Percentiles rank a stretch among this genome's conserved stretches.
Evolutionary conservation across 2,113 vertebrate genomes (phyloP).

Genomic region (Sprattus sprattus): DNA sequence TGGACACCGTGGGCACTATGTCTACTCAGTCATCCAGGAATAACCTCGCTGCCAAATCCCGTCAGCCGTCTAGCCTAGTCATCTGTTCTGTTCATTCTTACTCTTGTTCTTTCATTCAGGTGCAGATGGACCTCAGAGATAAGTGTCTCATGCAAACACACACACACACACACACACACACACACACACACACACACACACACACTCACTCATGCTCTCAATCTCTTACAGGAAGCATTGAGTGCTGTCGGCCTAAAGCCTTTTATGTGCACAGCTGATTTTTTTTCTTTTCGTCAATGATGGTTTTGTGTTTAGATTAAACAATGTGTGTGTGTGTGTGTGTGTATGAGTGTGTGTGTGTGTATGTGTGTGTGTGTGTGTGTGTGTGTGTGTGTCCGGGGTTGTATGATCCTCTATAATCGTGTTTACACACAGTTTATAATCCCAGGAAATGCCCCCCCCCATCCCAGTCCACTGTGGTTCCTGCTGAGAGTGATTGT

Average conservation of each 20-base stretch:
- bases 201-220: not conserved
- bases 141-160: not conserved
- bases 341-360: not conserved
- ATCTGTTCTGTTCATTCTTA: not conserved
- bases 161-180: not conserved
- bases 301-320: constrained; percentile 49
- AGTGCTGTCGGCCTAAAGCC: constrained; percentile 1
- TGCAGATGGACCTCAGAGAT: not conserved
- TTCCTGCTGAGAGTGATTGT: constrained; percentile 34
- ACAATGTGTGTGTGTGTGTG: not conserved
- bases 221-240: not conserved
- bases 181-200: not conserved
- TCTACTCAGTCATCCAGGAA: not conserved
- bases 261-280: not conserved
- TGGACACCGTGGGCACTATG: not conserved
- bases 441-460: constrained; percentile 46
- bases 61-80: not conserved
- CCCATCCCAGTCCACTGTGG: constrained; percentile 2
- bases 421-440: constrained; percentile 44
- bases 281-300: constrained; percentile 53
- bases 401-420: constrained; percentile 40
- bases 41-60: not conserved
- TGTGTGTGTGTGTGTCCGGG: not conserved
- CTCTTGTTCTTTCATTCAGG: not conserved
- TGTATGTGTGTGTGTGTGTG: not conserved